A percentile compares a stretch with the other conserved stretches of the same genome.
These are phyloP conservation scores for Stenoptilia bipunctidactyla DNA, from an alignment of 2,888 invertebrate genomes.

Conservation along the genomic window DNA sequence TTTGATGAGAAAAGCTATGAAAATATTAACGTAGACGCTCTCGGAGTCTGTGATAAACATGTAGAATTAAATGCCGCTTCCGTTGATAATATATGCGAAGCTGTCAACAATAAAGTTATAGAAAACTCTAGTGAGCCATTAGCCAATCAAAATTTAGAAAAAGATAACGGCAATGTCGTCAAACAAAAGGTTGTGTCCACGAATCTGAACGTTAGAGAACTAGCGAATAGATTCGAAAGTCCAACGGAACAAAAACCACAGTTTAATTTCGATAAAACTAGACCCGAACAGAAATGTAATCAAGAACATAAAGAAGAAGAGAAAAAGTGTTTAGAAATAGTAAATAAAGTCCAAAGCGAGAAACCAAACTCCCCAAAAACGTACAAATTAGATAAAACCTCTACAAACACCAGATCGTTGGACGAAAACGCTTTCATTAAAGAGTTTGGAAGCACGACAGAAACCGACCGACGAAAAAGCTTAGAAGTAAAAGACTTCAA, in stretches of 20 bases:
- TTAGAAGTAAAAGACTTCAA: constrained; percentile 74
- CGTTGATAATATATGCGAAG: neutral
- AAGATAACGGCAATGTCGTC: constrained; percentile 47
- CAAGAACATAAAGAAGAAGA: constrained; percentile 39
- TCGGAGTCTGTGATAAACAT: constrained; percentile 43
- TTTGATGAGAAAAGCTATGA: constrained; percentile 17
- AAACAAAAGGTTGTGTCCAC: constrained; percentile 23
- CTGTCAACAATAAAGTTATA: constrained; percentile 10
- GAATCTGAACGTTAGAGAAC: constrained; percentile 70
- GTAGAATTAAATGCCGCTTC: constrained; percentile 23
- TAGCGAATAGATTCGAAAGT: constrained; percentile 75
- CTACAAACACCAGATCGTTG: constrained; percentile 75
- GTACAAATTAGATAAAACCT: constrained; percentile 69
- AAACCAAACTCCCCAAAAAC: constrained; percentile 73
- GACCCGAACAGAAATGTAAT: constrained; percentile 47
- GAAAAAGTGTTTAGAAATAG: constrained; percentile 25
- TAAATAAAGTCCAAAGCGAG: constrained; percentile 24
- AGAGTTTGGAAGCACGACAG: constrained; percentile 69
- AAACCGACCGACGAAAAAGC: constrained; percentile 68
- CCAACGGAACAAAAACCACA: constrained; percentile 71
- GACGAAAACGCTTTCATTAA: constrained; percentile 82
- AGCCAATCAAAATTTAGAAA: constrained; percentile 21
- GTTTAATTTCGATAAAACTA: constrained; percentile 68
- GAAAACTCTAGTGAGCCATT: constrained; percentile 20
- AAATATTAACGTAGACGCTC: constrained; percentile 44